These are phyloP conservation scores for Dryoscopus gambensis DNA, from an alignment of 2,113 vertebrate genomes.

Conservation along the genomic window DNA sequence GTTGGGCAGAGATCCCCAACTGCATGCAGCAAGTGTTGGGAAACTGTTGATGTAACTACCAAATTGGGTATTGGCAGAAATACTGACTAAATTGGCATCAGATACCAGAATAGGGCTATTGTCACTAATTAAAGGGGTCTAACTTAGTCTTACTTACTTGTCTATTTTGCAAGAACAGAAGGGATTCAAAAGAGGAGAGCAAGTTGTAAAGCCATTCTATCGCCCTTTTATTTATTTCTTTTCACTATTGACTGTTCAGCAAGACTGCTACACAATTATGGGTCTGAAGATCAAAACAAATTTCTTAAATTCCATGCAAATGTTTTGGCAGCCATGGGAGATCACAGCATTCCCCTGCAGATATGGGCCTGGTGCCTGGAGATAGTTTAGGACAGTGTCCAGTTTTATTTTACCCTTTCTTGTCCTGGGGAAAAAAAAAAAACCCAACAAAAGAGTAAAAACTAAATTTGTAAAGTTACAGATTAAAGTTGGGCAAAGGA, in stretches of 20 bases:
- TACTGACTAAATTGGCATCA: background rate
- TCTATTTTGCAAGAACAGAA: background rate
- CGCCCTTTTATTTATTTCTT: background rate
- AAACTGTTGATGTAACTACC: background rate
- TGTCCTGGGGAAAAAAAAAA: background rate
- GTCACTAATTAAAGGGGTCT: background rate
- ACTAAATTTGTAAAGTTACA: background rate
- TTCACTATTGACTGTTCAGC: background rate
- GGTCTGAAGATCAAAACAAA: slow-evolving; percentile 27
- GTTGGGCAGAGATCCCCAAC: background rate
- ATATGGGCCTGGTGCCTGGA: background rate
- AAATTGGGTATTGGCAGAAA: background rate
- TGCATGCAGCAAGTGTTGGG: background rate
- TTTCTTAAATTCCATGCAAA: slow-evolving; percentile 27
- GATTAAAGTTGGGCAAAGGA: background rate
- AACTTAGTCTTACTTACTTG: background rate
- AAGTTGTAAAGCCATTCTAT: background rate
- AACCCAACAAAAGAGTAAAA: no score
- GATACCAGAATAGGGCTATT: background rate
- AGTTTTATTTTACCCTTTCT: slow-evolving; percentile 16
- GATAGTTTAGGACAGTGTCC: background rate
- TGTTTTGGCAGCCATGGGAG: slow-evolving; percentile 7
- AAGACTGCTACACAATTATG: background rate
- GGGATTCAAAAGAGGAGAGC: background rate
- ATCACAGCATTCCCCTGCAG: background rate